Evolutionary conservation across 1,140 invertebrate genomes (phyloP).

Genomic region (Papilio machaon): DNA sequence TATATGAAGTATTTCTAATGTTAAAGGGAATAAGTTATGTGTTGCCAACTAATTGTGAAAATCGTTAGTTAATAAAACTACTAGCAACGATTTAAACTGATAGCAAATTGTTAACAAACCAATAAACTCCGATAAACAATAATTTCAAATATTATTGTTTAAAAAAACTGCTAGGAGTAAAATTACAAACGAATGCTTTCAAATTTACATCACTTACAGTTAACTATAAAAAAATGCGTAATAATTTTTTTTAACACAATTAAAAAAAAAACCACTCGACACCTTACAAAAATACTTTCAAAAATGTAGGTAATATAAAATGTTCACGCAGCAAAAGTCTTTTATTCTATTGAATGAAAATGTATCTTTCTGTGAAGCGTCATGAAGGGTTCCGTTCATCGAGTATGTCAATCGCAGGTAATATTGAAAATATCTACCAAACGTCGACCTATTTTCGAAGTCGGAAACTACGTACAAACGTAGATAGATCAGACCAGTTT

Average conservation of each 20-base stretch:
- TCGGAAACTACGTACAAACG: background rate
- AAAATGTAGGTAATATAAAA: background rate
- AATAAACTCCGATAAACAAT: too few species aligned
- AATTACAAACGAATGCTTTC: too few species aligned
- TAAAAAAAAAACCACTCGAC: background rate
- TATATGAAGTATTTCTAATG: conserved; percentile 19
- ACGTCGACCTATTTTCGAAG: conserved; percentile 49
- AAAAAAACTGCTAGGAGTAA: too few species aligned
- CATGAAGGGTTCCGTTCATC: conserved; percentile 63
- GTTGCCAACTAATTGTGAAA: background rate
- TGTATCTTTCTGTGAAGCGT: conserved; percentile 50
- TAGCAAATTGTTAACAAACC: background rate
- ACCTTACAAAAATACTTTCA: background rate
- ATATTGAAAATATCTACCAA: conserved; percentile 71
- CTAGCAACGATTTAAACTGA: background rate
- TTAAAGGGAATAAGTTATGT: conserved; percentile 26
- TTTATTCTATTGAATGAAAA: conserved; percentile 64
- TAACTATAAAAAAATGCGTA: too few species aligned
- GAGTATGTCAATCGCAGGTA: conserved; percentile 68
- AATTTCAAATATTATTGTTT: too few species aligned
- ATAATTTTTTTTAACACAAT: too few species aligned
- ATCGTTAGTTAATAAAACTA: background rate
- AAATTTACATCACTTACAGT: too few species aligned
- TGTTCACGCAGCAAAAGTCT: conserved; percentile 10
- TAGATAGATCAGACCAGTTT: too few species aligned